Base-by-base conservation (phyloP, 2,888 invertebrate species). In the Pristionchus entomophagus region DNA sequence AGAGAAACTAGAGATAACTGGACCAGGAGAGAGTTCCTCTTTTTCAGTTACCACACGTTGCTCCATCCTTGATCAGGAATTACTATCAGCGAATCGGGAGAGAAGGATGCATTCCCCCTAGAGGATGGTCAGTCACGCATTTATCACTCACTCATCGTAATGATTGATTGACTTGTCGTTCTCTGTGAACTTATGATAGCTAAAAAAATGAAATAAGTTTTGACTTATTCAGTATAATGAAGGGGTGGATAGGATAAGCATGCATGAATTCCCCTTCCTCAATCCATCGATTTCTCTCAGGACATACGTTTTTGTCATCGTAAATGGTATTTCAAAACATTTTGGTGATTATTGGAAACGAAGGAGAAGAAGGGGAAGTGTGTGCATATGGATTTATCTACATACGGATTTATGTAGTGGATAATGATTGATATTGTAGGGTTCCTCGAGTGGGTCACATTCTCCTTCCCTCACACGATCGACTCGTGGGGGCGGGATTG, bases 31-130 rank as follows among this genome's bases (percentile, higher is more conserved):
- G 3, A 56, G 2, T 26, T 22, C 59, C 26, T 59, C n/a, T n/a
- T 56, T 41, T 73, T 73, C 49, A 84, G 83, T 17, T 84, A 8
- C 83, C 83, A 2, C 65, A 65, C 22, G 22, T 84, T 49, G 26
- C 10, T 26, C 45, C 45, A 6, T 12, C n/a, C 2, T 26, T 19
- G 2, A 49, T 84, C 17, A 19, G 83, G 12, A 65, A 84, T 3
- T 84, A 29, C 26, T 84, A 65, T 56, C 41, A 84, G 19, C 14
- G 19, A 17, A 35, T 51, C 29, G 83, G 83, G 19, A 32, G 83
- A 29, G 83, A 84, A 2, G 65, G 65, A 45, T 65, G 17, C 19
- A 22, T 53, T 17, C 35, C 53, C 26, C 83, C 83, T 17, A 62
- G 65, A 0, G 65, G 65, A 84, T 84, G 83, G 83, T 84, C 5